Evolutionary conservation across 2,888 invertebrate genomes (phyloP).

Genomic region (Phania funesta): DNA sequence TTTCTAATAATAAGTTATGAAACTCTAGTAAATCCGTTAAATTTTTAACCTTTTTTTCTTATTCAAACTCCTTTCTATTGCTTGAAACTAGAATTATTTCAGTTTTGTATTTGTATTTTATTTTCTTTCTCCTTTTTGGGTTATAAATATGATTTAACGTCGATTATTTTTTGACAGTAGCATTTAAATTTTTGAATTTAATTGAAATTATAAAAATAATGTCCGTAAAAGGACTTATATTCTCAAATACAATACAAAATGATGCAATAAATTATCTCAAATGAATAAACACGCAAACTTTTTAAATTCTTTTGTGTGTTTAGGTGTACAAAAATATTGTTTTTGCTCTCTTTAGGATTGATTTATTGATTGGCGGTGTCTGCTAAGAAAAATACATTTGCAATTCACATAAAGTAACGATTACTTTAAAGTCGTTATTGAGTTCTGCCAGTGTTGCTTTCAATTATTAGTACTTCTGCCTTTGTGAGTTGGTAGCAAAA

Average conservation of each 20-base stretch:
- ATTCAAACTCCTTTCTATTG: no score
- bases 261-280: slow-evolving; percentile 49
- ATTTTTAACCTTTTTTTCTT: no score
- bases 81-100: no score
- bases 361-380: slow-evolving; percentile 52
- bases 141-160: slow-evolving; percentile 56
- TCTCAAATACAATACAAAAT: slow-evolving; percentile 48
- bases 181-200: slow-evolving; percentile 61
- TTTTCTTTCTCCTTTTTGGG: background rate
- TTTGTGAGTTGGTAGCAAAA: no score
- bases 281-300: slow-evolving; percentile 52
- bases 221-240: slow-evolving; percentile 47
- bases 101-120: background rate
- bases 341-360: no score
- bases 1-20: no score
- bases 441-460: no score
- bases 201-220: slow-evolving; percentile 51
- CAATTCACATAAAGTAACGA: no score
- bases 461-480: no score
- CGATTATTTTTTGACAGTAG: slow-evolving; percentile 64
- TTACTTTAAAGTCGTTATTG: no score
- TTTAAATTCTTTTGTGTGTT: background rate
- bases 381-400: background rate
- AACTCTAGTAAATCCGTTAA: no score
- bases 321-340: background rate